Conservation (phyloP, 1,140 invertebrate genomes). For the Oreohelix idahoensis region DNA sequence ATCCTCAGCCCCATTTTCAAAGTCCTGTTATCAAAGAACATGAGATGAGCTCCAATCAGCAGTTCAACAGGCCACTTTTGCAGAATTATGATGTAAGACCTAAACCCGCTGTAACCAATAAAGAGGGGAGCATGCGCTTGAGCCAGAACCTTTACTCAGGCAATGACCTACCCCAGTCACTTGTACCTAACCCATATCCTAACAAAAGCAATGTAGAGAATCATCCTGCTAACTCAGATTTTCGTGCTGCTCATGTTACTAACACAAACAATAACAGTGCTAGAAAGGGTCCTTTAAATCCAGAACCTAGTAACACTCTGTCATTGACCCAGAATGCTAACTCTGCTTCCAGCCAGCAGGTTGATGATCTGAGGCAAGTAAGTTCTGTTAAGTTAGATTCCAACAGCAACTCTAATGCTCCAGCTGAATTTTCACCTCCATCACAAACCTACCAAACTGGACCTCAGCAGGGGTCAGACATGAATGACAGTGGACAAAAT, state of each 20-base stretch:
- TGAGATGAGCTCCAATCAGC: not conserved
- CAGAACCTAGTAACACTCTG: not conserved
- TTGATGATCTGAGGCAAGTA: not conserved
- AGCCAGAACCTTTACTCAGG: not conserved
- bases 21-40: not conserved
- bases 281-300: not conserved
- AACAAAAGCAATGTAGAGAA: not conserved
- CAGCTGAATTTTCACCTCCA: not conserved
- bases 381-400: not conserved
- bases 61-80: not conserved
- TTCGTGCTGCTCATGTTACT: not conserved
- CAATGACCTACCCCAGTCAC: not conserved
- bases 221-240: not conserved
- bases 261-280: not conserved
- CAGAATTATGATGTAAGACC: not conserved
- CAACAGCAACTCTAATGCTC: not conserved
- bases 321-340: not conserved
- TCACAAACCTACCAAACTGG: not conserved
- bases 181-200: not conserved
- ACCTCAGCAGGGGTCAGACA: not conserved
- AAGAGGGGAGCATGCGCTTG: not conserved
- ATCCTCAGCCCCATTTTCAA: not conserved
- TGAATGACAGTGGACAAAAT: not conserved
- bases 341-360: not conserved
- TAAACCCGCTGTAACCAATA: not conserved